Percentiles rank a stretch among this genome's conserved stretches.
These are phyloP conservation scores for Murina feae DNA, from an alignment of 2,113 vertebrate species.

Conservation along the genomic window DNA sequence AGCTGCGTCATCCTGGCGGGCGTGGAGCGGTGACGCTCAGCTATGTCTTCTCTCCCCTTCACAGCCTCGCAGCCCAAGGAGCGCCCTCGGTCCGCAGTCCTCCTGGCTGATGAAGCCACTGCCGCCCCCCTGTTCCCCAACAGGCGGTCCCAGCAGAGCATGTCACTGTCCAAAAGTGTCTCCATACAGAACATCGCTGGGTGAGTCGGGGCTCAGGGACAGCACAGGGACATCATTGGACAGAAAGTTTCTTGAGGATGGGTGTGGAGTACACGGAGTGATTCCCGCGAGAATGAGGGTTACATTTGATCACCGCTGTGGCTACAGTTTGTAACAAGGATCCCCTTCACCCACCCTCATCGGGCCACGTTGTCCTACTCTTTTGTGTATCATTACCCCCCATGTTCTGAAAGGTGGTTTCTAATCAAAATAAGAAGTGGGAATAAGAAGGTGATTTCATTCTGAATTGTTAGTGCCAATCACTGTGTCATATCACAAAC, in stretches of 20 bases:
- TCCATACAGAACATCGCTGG: slow-evolving; percentile 98
- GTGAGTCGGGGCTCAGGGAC: slow-evolving; percentile 79
- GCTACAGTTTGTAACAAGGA: fast-evolving
- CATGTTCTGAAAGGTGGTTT: not conserved
- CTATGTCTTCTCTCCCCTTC: not conserved
- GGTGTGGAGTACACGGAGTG: not conserved
- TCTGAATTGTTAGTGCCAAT: not conserved
- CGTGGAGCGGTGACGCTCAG: fast-evolving
- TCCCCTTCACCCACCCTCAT: not conserved
- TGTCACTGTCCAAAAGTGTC: slow-evolving; percentile 93
- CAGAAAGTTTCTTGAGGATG: not conserved
- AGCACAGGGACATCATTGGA: not conserved
- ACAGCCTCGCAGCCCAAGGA: slow-evolving; percentile 89
- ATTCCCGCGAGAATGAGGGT: fast-evolving
- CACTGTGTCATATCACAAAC: not conserved
- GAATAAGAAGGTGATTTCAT: not conserved
- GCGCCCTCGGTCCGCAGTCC: slow-evolving; percentile 92
- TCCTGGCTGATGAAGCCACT: slow-evolving; percentile 87
- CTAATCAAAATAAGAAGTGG: not conserved
- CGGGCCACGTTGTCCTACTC: no score
- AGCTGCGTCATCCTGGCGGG: not conserved
- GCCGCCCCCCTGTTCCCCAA: slow-evolving; percentile 70
- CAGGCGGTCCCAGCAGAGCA: slow-evolving; percentile 85
- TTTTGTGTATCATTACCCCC: not conserved
- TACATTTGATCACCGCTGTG: fast-evolving